phyloP scores from a whole-genome alignment of 2,888 invertebrate species.

The Dynastes hyllus region DNA sequence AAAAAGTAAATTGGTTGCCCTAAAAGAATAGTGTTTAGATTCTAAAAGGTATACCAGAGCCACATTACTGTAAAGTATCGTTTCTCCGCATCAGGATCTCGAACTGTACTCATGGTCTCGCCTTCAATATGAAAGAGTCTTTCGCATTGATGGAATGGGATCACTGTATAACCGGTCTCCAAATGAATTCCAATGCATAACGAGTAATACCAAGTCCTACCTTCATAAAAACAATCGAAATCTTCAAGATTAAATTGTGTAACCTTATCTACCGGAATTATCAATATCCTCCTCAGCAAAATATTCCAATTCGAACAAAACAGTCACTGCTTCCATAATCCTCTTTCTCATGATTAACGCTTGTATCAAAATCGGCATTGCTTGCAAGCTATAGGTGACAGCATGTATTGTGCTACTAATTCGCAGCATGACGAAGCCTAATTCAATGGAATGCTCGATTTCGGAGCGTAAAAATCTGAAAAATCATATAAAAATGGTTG shows the following conservation, averaged over 20 bases:
- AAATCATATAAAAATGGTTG: background rate
- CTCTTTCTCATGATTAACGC: conserved; percentile 67
- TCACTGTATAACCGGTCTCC: conserved; percentile 75
- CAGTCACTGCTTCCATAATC: conserved; percentile 68
- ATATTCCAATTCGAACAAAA: conserved; percentile 69
- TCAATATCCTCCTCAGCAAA: conserved; percentile 62
- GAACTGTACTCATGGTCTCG: conserved; percentile 69
- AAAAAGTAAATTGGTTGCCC: background rate
- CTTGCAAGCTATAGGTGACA: conserved; percentile 62
- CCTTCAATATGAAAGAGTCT: conserved; percentile 74
- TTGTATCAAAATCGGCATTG: conserved; percentile 68
- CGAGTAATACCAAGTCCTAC: conserved; percentile 77
- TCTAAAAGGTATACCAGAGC: conserved; percentile 72
- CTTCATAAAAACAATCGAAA: conserved; percentile 59
- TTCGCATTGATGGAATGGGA: conserved; percentile 73
- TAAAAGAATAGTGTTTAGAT: background rate
- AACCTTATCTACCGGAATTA: conserved; percentile 58
- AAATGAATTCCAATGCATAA: conserved; percentile 75
- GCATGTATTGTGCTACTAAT: conserved; percentile 67
- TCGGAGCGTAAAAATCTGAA: conserved; percentile 65
- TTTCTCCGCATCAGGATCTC: conserved; percentile 73
- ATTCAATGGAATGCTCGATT: conserved; percentile 65
- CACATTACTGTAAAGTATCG: conserved; percentile 76
- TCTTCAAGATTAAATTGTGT: background rate
- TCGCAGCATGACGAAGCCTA: conserved; percentile 68